Evolutionary conservation across 2,797 vertebrate genomes (phyloP).

Genomic region (Poeciliopsis gracilis): DNA sequence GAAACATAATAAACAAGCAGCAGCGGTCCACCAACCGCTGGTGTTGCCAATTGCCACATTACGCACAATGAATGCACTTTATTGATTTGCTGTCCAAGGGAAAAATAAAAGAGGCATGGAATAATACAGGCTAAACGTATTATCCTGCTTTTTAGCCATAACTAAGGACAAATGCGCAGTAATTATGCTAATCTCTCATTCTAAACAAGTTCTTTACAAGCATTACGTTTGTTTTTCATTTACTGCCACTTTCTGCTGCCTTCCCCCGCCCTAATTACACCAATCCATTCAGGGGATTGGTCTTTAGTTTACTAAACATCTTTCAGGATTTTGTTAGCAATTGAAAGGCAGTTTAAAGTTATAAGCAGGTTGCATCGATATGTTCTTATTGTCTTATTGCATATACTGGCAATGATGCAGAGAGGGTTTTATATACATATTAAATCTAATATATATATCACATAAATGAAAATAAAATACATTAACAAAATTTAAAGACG

Average conservation of each 20-base stretch:
- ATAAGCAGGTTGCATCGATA: not conserved
- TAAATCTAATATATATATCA: too few relatives aligned
- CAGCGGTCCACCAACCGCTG: constrained; percentile 29
- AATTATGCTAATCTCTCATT: not conserved
- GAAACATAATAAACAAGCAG: constrained; percentile 54
- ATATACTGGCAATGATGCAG: too few relatives aligned
- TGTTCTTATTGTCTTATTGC: too few relatives aligned
- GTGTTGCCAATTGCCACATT: constrained; percentile 43
- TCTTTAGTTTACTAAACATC: not conserved
- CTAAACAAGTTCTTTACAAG: not conserved
- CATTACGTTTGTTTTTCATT: not conserved
- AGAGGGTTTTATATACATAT: too few relatives aligned
- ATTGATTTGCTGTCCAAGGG: constrained; percentile 53
- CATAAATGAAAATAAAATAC: too few relatives aligned
- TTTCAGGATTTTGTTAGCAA: not conserved
- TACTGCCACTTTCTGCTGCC: not conserved
- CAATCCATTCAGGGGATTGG: not conserved
- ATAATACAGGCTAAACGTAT: constrained; percentile 26
- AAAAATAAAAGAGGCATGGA: constrained; percentile 37
- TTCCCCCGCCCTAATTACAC: not conserved
- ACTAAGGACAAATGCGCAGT: not conserved
- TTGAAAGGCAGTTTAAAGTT: not conserved
- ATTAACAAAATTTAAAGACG: too few relatives aligned
- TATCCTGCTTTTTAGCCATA: constrained; percentile 4
- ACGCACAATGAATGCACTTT: constrained; percentile 52